A percentile compares a stretch with the other conserved stretches of the same genome.
Evolutionary conservation across 2,888 invertebrate genomes (phyloP).

Genomic region (Timema podura): DNA sequence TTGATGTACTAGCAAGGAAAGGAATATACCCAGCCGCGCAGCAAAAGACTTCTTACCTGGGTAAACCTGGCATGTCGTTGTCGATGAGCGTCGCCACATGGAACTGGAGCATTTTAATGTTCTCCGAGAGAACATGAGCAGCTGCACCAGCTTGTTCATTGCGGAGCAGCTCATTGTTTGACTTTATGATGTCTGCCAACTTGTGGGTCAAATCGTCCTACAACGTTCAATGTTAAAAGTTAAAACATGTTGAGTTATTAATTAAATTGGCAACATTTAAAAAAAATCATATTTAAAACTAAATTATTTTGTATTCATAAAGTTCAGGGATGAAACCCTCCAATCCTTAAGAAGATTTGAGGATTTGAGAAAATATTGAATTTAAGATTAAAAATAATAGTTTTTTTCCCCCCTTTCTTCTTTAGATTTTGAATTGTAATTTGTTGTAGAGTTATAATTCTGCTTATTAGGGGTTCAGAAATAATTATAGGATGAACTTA

Average conservation of each 20-base stretch:
- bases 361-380: no score
- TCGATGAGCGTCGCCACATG: conserved; percentile 98
- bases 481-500: no score
- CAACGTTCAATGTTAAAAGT: conserved; percentile 25
- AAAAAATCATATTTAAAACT: no score
- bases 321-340: no score
- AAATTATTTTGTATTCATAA: no score
- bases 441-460: no score
- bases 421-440: no score
- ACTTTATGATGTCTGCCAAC: conserved; percentile 95
- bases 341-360: no score
- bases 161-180: conserved; percentile 91
- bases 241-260: not conserved
- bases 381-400: no score
- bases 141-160: conserved; percentile 97
- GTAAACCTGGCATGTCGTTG: conserved; percentile 98
- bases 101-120: conserved; percentile 96
- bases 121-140: conserved; percentile 94
- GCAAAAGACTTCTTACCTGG: conserved; percentile 50
- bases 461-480: no score
- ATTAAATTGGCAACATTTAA: no score
- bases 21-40: not conserved
- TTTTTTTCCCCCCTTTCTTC: no score
- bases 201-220: conserved; percentile 99
- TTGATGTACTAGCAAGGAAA: not conserved